Base-by-base conservation (phyloP, 2,888 invertebrate genomes). In the Amphipoea oculea region DNA sequence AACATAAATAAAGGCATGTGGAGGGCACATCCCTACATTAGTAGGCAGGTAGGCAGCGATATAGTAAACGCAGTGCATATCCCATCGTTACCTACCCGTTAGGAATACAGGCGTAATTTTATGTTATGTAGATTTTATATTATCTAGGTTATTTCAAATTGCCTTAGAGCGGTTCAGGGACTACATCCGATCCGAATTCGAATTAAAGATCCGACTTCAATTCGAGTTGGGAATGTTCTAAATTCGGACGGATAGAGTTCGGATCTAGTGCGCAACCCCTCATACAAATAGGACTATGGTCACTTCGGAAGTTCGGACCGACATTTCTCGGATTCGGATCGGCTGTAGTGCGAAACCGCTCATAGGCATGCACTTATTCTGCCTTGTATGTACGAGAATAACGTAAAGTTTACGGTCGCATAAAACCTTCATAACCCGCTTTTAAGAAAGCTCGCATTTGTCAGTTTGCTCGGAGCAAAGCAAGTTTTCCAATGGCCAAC, bases 391-490 rank as follows among this genome's bases (percentile, higher is more conserved):
- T 12, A 51, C 29, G 65, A 73, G 48, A 29, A 12, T 60, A 62
- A 42, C 40, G 20, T 67, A 23, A 60, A 81, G 7, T 67, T 79
- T 66, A 66, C 65, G 51, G 20, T 60, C 60, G 0, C n/a, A 51
- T n/a, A 67, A 60, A 73, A n/a, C 14, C n/a, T 60, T 67, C 29
- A 67, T 66, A 76, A 69, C 14, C 42, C 42, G 65, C 51, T 70
- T 60, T 51, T 60, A 73, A 51, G 65, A 79, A 29, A 48, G 57
- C 57, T 65, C n/a, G 40, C 57, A 65, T 65, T 48, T 63, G 54
- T 73, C 45, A 73, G 36, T 67, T 78, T n/a, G 14, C 65, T 66
- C 40, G 1, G n/a, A 82, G 57, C 36, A 51, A 65, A 51, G 63
- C 76, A 17, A 67, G 62, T 57, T 81, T 48, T 29, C 66, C 66